These are phyloP conservation scores for Phlogophora meticulosa DNA, from an alignment of 2,888 invertebrate species.

Conservation along the genomic window DNA sequence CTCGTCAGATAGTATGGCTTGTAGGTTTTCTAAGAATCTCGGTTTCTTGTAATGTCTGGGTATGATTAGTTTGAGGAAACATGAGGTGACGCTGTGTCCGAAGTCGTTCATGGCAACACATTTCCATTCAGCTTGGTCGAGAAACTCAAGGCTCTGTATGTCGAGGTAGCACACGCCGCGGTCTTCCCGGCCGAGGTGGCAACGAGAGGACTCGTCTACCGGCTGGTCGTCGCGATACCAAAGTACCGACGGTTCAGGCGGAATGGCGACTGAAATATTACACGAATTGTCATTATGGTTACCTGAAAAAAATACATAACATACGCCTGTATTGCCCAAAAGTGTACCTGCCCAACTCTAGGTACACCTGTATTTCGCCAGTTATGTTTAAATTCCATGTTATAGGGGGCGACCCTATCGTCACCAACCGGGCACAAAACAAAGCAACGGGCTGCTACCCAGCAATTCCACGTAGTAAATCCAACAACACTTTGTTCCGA, in stretches of 20 bases:
- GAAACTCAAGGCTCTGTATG: slow-evolving; percentile 94
- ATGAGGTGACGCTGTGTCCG: slow-evolving; percentile 97
- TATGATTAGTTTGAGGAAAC: slow-evolving; percentile 95
- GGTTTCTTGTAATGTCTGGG: slow-evolving; percentile 97
- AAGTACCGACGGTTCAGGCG: slow-evolving; percentile 94
- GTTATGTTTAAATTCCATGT: too few species aligned
- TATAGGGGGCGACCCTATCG: too few species aligned
- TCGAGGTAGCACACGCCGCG: slow-evolving; percentile 94
- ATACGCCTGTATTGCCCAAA: too few species aligned
- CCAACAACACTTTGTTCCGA: too few species aligned
- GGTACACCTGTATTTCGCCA: too few species aligned
- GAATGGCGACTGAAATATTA: slow-evolving; percentile 92
- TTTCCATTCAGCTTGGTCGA: slow-evolving; percentile 98
- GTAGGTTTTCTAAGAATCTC: slow-evolving; percentile 95
- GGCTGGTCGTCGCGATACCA: slow-evolving; percentile 97
- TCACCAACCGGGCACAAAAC: too few species aligned
- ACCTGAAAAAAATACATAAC: too few species aligned
- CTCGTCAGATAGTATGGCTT: slow-evolving; percentile 96
- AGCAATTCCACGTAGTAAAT: too few species aligned
- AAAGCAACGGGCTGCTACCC: too few species aligned
- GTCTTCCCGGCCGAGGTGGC: slow-evolving; percentile 93
- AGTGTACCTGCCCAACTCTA: too few species aligned
- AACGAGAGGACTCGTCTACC: slow-evolving; percentile 93
- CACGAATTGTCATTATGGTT: too few species aligned
- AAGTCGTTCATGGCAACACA: slow-evolving; percentile 97